Evolutionary conservation across 2,797 vertebrate genomes (phyloP).

Genomic region (Girardinus metallicus): DNA sequence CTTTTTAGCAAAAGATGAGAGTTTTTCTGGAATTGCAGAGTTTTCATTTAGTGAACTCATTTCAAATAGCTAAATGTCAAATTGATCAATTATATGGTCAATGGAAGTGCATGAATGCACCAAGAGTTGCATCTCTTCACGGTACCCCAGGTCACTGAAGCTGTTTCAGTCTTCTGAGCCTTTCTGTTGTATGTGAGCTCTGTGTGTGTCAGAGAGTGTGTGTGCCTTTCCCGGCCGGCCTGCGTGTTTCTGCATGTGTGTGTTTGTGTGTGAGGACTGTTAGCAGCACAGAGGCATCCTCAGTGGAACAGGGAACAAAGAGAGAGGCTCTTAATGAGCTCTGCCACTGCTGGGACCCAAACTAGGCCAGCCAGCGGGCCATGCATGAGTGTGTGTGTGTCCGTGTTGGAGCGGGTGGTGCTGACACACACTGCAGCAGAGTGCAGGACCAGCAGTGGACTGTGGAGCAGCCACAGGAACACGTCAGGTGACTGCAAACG

Average conservation of each 20-base stretch:
- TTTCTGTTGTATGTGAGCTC: slow-evolving; percentile 20
- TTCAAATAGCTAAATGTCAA: too few species aligned
- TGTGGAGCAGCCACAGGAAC: slow-evolving; percentile 37
- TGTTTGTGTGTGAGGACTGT: slow-evolving; percentile 29
- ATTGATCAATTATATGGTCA: too few species aligned
- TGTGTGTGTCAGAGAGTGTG: slow-evolving; percentile 20
- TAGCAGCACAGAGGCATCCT: slow-evolving; percentile 61
- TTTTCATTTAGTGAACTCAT: too few species aligned
- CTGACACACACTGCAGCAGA: slow-evolving; percentile 47
- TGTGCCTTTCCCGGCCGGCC: slow-evolving; percentile 31
- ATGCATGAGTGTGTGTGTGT: slow-evolving; percentile 11
- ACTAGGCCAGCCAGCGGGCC: slow-evolving; percentile 71
- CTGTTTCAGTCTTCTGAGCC: slow-evolving; percentile 8
- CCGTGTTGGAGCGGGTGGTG: slow-evolving; percentile 29
- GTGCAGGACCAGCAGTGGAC: slow-evolving; percentile 46
- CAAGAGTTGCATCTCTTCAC: neutral
- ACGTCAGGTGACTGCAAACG: slow-evolving; percentile 32
- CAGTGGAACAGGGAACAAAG: slow-evolving; percentile 71
- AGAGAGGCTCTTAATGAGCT: slow-evolving; percentile 72
- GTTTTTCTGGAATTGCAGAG: too few species aligned
- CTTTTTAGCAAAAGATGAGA: too few species aligned
- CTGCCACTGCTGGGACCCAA: slow-evolving; percentile 68
- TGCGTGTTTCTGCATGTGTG: slow-evolving; percentile 35
- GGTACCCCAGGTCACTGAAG: slow-evolving; percentile 1
- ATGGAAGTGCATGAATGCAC: neutral